A percentile compares a stretch with the other conserved stretches of the same genome.
Conservation (phyloP, 2,888 invertebrate genomes). For the Sinhomidia bicolor region DNA sequence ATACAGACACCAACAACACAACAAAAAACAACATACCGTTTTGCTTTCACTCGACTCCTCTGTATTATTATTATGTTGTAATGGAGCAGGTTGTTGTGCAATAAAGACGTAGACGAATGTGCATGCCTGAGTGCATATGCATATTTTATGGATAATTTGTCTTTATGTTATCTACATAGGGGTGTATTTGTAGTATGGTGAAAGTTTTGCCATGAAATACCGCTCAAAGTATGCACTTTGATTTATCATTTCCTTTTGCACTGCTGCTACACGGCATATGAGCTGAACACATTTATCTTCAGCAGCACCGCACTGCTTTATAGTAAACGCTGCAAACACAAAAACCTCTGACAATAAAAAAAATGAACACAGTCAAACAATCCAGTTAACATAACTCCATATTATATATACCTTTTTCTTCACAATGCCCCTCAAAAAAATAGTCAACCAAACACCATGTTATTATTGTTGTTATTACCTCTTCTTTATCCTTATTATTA, state of each 20-base stretch:
- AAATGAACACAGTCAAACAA: neutral
- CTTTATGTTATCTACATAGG: constrained; percentile 32
- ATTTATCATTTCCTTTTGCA: constrained; percentile 48
- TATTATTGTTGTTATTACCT: neutral
- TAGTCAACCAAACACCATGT: neutral
- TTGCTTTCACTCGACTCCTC: too few species aligned
- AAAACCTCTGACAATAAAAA: neutral
- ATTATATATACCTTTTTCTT: too few species aligned
- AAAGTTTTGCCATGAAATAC: constrained; percentile 20
- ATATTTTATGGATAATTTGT: constrained; percentile 54
- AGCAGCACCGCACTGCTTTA: neutral
- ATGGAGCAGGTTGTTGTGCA: neutral
- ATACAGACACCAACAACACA: too few species aligned
- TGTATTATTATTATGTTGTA: neutral
- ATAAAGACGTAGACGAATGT: neutral
- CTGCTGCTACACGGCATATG: constrained; percentile 28
- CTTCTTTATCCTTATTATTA: neutral
- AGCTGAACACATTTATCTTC: neutral
- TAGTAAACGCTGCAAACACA: neutral
- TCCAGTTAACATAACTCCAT: neutral
- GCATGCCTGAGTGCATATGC: constrained; percentile 31
- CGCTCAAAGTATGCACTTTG: constrained; percentile 26
- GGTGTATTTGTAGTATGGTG: constrained; percentile 15
- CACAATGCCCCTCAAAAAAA: neutral
- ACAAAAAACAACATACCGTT: too few species aligned